Evolutionary conservation across 2,888 invertebrate species (phyloP).

Genomic region (Drosophila emarginata): DNA sequence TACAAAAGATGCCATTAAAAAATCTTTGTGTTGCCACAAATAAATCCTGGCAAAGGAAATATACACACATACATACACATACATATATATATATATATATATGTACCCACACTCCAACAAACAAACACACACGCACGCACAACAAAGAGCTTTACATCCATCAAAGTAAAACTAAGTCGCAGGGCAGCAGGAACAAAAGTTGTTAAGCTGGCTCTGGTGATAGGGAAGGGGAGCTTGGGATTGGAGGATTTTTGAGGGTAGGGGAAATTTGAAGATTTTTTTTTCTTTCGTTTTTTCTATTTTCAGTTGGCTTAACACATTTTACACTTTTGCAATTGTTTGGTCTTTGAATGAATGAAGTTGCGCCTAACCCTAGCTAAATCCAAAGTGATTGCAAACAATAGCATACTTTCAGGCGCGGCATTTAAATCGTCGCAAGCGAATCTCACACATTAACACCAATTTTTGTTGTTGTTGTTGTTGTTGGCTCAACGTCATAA

Average conservation of each 20-base stretch:
- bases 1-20: conserved; percentile 77
- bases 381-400: conserved; percentile 27
- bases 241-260: conserved; percentile 5
- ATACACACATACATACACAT: background rate
- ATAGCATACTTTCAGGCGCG: conserved; percentile 54
- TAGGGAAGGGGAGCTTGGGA: background rate
- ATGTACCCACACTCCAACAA: conserved; percentile 31
- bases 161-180: conserved; percentile 75
- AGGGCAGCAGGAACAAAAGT: conserved; percentile 63
- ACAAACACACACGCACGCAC: conserved; percentile 29
- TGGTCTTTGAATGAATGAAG: conserved; percentile 28
- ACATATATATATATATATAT: too few relatives aligned
- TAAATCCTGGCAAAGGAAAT: conserved; percentile 65
- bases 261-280: conserved; percentile 19
- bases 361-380: conserved; percentile 14
- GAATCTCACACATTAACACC: conserved; percentile 74
- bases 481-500: conserved; percentile 41
- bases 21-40: conserved; percentile 76
- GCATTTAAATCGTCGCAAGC: conserved; percentile 37
- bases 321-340: conserved; percentile 77
- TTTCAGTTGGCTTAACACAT: conserved; percentile 76
- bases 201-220: conserved; percentile 52
- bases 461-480: conserved; percentile 49
- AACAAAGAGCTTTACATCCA: conserved; percentile 67
- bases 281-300: conserved; percentile 30